phyloP scores from a whole-genome alignment of 2,797 vertebrate genomes.

The Xenentodon cancila region DNA sequence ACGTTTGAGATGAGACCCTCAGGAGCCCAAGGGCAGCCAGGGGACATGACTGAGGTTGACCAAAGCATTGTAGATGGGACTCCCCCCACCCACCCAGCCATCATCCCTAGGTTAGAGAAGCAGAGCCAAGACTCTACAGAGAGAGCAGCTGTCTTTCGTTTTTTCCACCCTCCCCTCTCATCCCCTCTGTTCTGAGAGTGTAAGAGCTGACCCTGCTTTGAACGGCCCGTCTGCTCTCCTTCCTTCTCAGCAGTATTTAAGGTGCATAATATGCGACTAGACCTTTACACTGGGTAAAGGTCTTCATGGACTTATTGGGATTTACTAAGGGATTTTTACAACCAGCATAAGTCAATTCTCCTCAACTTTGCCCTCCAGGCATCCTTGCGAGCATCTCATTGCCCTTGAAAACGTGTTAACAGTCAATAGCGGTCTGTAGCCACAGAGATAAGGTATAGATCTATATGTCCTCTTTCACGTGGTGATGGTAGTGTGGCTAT shows the following conservation, averaged over 20 bases:
- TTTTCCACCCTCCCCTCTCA: conserved; percentile 41
- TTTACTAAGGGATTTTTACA: conserved; percentile 72
- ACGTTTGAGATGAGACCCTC: conserved; percentile 49
- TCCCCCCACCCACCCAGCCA: conserved; percentile 25
- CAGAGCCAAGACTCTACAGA: conserved; percentile 78
- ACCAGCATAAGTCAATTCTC: conserved; percentile 61
- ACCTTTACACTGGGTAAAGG: conserved; percentile 68
- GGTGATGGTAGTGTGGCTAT: conserved; percentile 26
- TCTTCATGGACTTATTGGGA: conserved; percentile 71
- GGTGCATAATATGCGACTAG: conserved; percentile 58
- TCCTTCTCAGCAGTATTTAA: conserved; percentile 58
- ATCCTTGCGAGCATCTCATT: conserved; percentile 51
- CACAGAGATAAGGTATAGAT: conserved; percentile 55
- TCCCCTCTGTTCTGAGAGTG: conserved; percentile 47
- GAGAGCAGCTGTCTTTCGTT: conserved; percentile 84
- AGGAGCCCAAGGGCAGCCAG: conserved; percentile 72
- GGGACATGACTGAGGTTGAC: conserved; percentile 67
- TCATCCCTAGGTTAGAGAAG: conserved; percentile 70
- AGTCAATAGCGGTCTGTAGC: conserved; percentile 56
- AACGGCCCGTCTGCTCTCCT: conserved; percentile 27
- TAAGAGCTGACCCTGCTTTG: conserved; percentile 57
- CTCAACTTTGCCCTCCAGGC: conserved; percentile 55
- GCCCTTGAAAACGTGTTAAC: conserved; percentile 71
- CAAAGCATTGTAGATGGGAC: conserved; percentile 46
- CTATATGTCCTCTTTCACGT: conserved; percentile 45